These are phyloP conservation scores for Toxotes chatareus DNA, from an alignment of 2,113 vertebrate genomes.

Conservation along the genomic window DNA sequence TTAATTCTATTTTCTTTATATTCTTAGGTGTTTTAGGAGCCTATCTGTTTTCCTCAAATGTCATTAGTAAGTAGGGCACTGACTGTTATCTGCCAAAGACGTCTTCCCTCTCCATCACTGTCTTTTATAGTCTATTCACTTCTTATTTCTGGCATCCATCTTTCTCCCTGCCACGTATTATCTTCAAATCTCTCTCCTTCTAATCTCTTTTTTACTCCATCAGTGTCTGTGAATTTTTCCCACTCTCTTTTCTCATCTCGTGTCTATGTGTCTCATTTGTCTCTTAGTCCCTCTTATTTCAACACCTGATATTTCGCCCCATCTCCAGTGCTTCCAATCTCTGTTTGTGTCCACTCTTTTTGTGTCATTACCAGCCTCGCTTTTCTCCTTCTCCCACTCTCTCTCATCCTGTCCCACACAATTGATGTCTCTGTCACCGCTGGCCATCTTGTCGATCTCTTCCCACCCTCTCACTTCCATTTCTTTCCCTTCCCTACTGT, in stretches of 20 bases:
- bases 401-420: slow-evolving; percentile 52
- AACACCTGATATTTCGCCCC: slow-evolving; percentile 37
- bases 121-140: slow-evolving; percentile 38
- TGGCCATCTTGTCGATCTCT: slow-evolving; percentile 39
- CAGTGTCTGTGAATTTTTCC: slow-evolving; percentile 57
- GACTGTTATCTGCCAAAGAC: slow-evolving; percentile 49
- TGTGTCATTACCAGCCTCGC: slow-evolving; percentile 44
- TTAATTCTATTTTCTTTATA: slow-evolving; percentile 1
- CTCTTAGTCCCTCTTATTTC: slow-evolving; percentile 46
- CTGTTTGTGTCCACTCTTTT: slow-evolving; percentile 61
- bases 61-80: slow-evolving; percentile 58
- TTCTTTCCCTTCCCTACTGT: slow-evolving; percentile 42
- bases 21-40: slow-evolving; percentile 1
- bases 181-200: slow-evolving; percentile 59
- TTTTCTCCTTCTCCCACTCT: slow-evolving; percentile 14
- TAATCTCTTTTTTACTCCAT: slow-evolving; percentile 69
- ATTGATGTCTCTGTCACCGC: slow-evolving; percentile 60
- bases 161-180: slow-evolving; percentile 59
- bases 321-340: slow-evolving; percentile 48
- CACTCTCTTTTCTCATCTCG: slow-evolving; percentile 24
- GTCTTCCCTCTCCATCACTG: slow-evolving; percentile 55
- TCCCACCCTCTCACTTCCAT: slow-evolving; percentile 33
- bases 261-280: slow-evolving; percentile 41
- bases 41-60: slow-evolving; percentile 36
- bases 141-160: slow-evolving; percentile 68